Conservation (phyloP, 2,113 vertebrate species). For the Lycocorax pyrrhopterus region DNA sequence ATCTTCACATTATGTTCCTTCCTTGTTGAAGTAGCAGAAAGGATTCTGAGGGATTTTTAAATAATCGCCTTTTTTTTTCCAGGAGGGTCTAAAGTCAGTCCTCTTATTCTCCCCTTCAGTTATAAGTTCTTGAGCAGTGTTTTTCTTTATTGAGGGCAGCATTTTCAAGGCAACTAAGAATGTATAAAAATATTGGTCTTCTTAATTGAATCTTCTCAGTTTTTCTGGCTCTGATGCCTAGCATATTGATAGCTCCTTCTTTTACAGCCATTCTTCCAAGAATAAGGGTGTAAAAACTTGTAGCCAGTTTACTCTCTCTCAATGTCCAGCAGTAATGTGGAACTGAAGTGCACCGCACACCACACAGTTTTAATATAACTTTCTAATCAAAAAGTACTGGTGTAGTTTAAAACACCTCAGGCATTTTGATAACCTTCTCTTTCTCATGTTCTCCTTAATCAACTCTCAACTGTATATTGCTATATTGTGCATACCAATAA, state of each 20-base stretch:
- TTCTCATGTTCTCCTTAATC: not conserved
- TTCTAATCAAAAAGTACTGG: not conserved
- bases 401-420: not conserved
- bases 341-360: not conserved
- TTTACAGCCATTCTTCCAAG: not conserved
- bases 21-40: not conserved
- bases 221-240: not conserved
- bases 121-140: not conserved
- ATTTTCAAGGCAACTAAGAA: not conserved
- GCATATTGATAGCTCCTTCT: not conserved
- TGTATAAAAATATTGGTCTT: not conserved
- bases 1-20: not conserved
- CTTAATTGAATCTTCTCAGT: not conserved
- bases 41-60: not conserved
- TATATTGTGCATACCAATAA: not conserved
- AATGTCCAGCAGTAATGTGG: not conserved
- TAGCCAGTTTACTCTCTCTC: not conserved
- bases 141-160: not conserved
- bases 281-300: not conserved
- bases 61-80: not conserved
- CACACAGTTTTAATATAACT: not conserved
- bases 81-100: not conserved
- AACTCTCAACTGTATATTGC: not conserved
- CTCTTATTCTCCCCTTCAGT: not conserved
- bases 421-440: not conserved